These are phyloP conservation scores for Tachyglossus aculeatus DNA, from an alignment of 2,797 vertebrate species.

Conservation along the genomic window DNA sequence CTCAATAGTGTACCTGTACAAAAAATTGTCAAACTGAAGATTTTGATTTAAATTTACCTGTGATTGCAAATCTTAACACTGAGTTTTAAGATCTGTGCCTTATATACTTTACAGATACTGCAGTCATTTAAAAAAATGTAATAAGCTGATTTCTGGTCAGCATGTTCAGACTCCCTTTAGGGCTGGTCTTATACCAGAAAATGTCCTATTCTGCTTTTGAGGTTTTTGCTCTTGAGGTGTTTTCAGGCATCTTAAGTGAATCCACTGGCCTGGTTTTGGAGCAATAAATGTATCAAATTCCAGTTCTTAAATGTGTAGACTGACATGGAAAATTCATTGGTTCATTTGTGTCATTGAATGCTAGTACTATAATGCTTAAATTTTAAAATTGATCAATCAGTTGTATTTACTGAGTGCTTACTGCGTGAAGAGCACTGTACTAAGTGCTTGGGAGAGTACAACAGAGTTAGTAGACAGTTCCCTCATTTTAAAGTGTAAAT, in stretches of 20 bases:
- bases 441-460: too few relatives aligned
- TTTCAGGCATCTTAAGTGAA: not conserved
- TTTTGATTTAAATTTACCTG: slow-evolving; percentile 32
- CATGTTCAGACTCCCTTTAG: not conserved
- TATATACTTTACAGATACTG: slow-evolving; percentile 14
- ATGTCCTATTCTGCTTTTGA: accelerated
- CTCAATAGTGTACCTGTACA: not conserved
- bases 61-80: slow-evolving; percentile 14
- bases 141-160: not conserved
- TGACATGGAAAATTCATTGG: not conserved
- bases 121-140: slow-evolving; percentile 33
- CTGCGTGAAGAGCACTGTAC: too few relatives aligned
- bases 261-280: not conserved
- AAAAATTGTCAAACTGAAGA: slow-evolving; percentile 4
- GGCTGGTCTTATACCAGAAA: not conserved
- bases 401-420: too few relatives aligned
- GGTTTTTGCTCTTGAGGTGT: not conserved
- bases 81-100: slow-evolving; percentile 40
- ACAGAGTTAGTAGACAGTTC: too few relatives aligned
- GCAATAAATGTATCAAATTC: not conserved
- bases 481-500: too few relatives aligned
- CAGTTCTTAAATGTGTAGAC: accelerated
- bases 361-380: too few relatives aligned
- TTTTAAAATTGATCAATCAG: too few relatives aligned
- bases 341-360: not conserved